phyloP scores from a whole-genome alignment of 2,113 vertebrate genomes.

The Onychorhynchus coronatus region DNA sequence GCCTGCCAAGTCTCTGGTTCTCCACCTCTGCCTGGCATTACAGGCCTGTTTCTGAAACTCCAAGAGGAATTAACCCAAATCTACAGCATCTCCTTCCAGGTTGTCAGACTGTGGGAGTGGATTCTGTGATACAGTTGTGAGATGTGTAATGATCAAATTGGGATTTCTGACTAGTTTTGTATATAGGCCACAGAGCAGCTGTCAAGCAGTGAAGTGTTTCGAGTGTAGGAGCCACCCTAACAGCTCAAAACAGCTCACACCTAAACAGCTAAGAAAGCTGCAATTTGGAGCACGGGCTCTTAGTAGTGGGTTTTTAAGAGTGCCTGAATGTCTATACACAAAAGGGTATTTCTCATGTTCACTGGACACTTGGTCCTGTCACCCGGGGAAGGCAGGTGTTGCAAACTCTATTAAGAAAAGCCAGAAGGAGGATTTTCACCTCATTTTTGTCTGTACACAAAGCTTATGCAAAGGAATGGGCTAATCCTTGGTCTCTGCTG shows the following conservation, averaged over 20 bases:
- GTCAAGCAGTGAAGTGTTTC: neutral
- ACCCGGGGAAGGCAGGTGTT: neutral
- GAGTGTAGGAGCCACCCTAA: neutral
- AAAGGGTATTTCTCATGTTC: neutral
- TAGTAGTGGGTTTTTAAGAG: neutral
- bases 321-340: neutral
- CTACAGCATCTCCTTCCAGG: neutral
- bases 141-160: neutral
- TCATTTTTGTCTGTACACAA: neutral
- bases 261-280: neutral
- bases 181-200: neutral
- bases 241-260: neutral
- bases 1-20: neutral
- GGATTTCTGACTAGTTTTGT: neutral
- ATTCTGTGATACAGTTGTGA: neutral
- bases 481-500: conserved; percentile 11
- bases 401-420: conserved; percentile 10
- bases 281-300: neutral
- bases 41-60: neutral
- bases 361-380: neutral
- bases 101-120: neutral
- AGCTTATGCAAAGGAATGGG: neutral
- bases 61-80: neutral
- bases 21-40: neutral
- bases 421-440: conserved; percentile 15